phyloP scores from a whole-genome alignment of 1,140 invertebrate genomes.

The Drosophila sproati region DNA sequence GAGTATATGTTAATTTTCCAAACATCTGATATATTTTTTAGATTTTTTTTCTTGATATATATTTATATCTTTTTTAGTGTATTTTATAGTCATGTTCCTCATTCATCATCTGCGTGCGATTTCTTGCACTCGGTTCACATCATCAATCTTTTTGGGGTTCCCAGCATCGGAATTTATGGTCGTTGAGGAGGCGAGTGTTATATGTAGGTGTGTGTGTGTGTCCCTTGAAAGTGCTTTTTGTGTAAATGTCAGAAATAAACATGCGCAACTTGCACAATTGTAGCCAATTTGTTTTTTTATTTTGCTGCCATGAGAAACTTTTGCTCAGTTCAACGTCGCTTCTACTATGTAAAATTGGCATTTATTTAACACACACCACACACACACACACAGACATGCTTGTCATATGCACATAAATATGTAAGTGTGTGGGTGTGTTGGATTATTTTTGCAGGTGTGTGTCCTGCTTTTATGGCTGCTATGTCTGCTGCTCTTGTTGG shows the following conservation, averaged over 20 bases:
- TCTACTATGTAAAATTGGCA: constrained; percentile 61
- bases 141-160: constrained; percentile 65
- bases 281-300: constrained; percentile 37
- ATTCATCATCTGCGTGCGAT: constrained; percentile 74
- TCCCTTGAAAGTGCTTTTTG: constrained; percentile 34
- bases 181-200: constrained; percentile 16
- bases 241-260: constrained; percentile 52
- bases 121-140: constrained; percentile 63
- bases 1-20: too few species aligned
- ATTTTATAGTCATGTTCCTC: constrained; percentile 52
- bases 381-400: not conserved
- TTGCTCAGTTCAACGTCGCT: constrained; percentile 12
- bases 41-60: too few species aligned
- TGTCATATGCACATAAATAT: not conserved
- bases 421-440: not conserved
- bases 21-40: not conserved
- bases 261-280: constrained; percentile 46
- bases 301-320: constrained; percentile 28
- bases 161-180: constrained; percentile 58
- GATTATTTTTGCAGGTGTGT: constrained; percentile 12
- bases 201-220: constrained; percentile 8
- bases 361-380: constrained; percentile 70
- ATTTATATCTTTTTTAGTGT: constrained; percentile 1
- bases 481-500: constrained; percentile 32
- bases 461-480: constrained; percentile 5